Base-by-base conservation (phyloP, 2,888 invertebrate genomes). In the Luperina testacea region DNA sequence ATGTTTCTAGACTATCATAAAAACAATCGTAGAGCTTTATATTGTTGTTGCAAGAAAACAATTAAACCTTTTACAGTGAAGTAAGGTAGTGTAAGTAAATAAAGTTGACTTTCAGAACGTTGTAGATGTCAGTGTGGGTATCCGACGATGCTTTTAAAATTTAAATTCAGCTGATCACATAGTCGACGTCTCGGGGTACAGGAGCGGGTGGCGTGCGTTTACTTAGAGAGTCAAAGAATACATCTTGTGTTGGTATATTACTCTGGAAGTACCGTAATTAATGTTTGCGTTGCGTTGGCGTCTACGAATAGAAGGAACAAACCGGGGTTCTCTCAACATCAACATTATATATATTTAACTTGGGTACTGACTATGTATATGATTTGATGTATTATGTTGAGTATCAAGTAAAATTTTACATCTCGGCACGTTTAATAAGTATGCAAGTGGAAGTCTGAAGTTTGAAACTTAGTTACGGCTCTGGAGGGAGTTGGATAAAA, bases 1-100 rank as follows among this genome's bases (percentile, higher is more conserved):
- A 91, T 93, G 93, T 94, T 92, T 88, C 88, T 90, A 92, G 92
- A 92, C 93, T 91, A 94, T 94, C 93, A 94, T 94, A 93, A 94
- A 93, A 94, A 92, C 90, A 91, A 93, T 91, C 91, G 92, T 91
- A 90, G 88, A 91, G 87, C 93, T 94, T 84, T 93, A 94, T 91
- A 92, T 92, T 92, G 91, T 91, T 92, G 91, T 90, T 90, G 88
- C 87, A 89, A 91, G 90, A 91, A 92, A 93, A 91, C 92, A 92
- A 93, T 94, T 93, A 93, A 92, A 91, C 82, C 86, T 86, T 90
- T 90, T 89, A 89, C 87, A 90, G 86, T 84, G 69, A 80, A 85
- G 63, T 73, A 70, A 71, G 51, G 70, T 81, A 79, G 73, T 61
- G 53, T 32, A 67, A 72, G 69, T 87, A 71, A 84, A 82, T 81